Evolutionary conservation across 2,888 invertebrate genomes (phyloP).

Genomic region (Drosophila histrio): DNA sequence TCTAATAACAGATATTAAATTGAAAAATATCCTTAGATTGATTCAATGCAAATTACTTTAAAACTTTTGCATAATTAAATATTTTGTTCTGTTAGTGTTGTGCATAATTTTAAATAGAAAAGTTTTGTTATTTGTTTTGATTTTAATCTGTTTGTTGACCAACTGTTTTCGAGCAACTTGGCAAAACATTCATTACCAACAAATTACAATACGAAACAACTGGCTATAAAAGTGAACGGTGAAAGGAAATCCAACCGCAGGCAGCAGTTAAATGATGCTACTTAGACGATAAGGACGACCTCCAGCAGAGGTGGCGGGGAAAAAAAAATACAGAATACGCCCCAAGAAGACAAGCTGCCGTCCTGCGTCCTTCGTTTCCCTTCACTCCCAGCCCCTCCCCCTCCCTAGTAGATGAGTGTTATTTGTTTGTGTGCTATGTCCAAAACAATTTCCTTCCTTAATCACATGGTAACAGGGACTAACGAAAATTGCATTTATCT

Average conservation of each 20-base stretch:
- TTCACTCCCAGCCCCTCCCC: too few species aligned
- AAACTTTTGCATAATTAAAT: neutral
- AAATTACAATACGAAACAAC: conserved; percentile 57
- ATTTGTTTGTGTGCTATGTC: conserved; percentile 73
- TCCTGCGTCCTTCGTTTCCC: neutral
- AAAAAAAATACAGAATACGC: conserved; percentile 13
- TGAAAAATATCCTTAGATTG: neutral
- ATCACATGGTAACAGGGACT: conserved; percentile 77
- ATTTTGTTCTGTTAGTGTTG: neutral
- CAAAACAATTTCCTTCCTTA: conserved; percentile 84
- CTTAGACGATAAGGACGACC: conserved; percentile 68
- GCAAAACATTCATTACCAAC: conserved; percentile 58
- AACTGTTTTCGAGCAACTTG: conserved; percentile 35
- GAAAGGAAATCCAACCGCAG: conserved; percentile 58
- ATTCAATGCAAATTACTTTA: neutral
- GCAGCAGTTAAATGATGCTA: conserved; percentile 78
- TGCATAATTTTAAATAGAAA: neutral
- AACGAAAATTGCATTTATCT: conserved; percentile 75
- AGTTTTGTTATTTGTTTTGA: conserved; percentile 31
- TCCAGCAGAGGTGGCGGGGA: conserved; percentile 28
- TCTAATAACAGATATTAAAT: neutral
- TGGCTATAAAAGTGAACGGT: conserved; percentile 33
- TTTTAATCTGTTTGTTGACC: conserved; percentile 19
- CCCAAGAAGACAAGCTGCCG: conserved; percentile 6
- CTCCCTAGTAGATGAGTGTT: conserved; percentile 28